A percentile compares a stretch with the other conserved stretches of the same genome.
Conservation (phyloP, 2,797 vertebrate species). For the Pangasius djambal region DNA sequence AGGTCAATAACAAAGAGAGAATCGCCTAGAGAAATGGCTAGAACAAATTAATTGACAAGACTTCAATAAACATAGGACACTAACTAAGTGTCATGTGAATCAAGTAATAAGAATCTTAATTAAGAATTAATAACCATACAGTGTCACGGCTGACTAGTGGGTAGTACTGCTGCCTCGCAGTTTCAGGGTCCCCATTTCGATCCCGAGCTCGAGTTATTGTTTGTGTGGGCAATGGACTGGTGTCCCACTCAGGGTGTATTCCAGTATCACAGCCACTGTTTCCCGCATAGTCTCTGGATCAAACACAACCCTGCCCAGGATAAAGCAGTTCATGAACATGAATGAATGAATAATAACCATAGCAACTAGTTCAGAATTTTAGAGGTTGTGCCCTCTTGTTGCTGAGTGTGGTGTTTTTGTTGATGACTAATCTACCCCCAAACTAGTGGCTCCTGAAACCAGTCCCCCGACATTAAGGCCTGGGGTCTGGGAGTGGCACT, state of each 20-base stretch:
- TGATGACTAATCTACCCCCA: background rate
- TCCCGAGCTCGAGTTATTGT: background rate
- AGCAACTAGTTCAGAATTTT: background rate
- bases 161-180: background rate
- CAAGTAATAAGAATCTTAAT: background rate
- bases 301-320: background rate
- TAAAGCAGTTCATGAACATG: background rate
- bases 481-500: background rate
- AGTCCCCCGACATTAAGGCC: background rate
- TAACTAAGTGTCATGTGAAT: background rate
- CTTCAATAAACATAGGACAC: background rate
- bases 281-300: background rate
- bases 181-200: background rate
- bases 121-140: background rate
- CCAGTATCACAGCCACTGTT: background rate
- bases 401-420: background rate
- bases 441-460: no score
- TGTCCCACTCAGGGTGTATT: background rate
- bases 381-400: background rate
- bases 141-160: background rate
- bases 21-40: background rate
- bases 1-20: background rate
- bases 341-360: background rate
- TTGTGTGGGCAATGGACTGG: no score
- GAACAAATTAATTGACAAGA: background rate